A percentile compares a stretch with the other conserved stretches of the same genome.
These are phyloP conservation scores for Urophycis tenuis DNA, from an alignment of 2,797 vertebrate genomes.

Conservation along the genomic window DNA sequence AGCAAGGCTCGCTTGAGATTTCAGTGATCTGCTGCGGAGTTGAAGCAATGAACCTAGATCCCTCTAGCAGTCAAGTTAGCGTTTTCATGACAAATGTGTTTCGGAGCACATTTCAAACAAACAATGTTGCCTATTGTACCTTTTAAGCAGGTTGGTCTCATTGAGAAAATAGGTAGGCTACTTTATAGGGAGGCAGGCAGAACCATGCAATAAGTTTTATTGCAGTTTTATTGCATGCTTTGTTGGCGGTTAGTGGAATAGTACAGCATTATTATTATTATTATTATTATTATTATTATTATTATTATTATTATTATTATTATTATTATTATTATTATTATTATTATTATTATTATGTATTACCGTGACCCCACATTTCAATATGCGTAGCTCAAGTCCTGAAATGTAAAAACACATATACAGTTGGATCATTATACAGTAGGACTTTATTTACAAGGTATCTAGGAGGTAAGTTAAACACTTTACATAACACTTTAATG, in stretches of 20 bases:
- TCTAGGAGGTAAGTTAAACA: not conserved
- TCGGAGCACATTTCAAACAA: too few species aligned
- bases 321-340: conserved; percentile 33
- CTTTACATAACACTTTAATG: not conserved
- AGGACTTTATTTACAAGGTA: not conserved
- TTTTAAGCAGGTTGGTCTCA: too few species aligned
- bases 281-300: not conserved
- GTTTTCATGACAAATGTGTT: too few species aligned
- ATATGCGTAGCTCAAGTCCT: conserved; percentile 18
- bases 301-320: not conserved
- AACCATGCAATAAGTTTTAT: too few species aligned
- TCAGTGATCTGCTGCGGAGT: not conserved
- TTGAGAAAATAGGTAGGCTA: too few species aligned
- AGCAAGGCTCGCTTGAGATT: not conserved
- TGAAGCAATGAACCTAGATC: too few species aligned
- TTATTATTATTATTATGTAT: conserved; percentile 30
- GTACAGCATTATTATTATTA: too few species aligned
- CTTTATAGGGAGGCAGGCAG: too few species aligned
- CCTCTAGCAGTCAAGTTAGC: too few species aligned
- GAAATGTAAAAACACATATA: conserved; percentile 16
- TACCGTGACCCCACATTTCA: conserved; percentile 31
- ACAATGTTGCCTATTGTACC: too few species aligned
- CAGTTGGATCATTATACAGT: not conserved
- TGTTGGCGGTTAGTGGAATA: too few species aligned
- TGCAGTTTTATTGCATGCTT: too few species aligned